Base-by-base conservation (phyloP, 2,113 vertebrate genomes). In the Dicerorhinus sumatrensis region DNA sequence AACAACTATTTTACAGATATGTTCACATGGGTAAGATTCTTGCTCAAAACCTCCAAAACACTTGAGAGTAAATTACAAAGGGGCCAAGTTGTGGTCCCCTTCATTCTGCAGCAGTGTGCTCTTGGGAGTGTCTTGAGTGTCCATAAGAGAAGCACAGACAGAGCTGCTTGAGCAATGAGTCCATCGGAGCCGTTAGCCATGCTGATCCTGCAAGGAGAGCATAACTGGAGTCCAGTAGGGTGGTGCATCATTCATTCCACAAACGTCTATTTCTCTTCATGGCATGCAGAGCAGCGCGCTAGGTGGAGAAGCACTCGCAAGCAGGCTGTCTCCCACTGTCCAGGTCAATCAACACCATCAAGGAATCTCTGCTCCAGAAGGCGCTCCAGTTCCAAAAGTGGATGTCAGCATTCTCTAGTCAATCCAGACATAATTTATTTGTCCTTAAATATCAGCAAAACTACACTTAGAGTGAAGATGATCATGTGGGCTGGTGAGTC, bases 391-490 rank as follows among this genome's bases (percentile, higher is more conserved):
- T 83, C 16, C 54, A 58, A 85, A 94, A 69, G 33, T 39, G 0
- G 54, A 27, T 75, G n/a, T 70, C 31, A 25, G 10, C 18, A 31
- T 62, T 58, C 27, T 92, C 65, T 92, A 62, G 31, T 88, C 29
- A 29, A 81, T 72, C 7, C 13, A 42, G 84, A 65, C n/a, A 10
- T 62, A 21, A 80, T 85, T 46, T 63, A 86, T 69, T 65, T 91
- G 76, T 87, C n/a, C 86, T 84, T 91, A 65, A 65, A 42, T 63
- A 65, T 65, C 21, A 51, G 31, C 80, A 88, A 75, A 97, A 58
- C 51, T 69, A 27, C 51, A 76, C 46, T 58, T 88, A 58, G 8
- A 94, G 33, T 51, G 36, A 42, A 58, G 88, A 36, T 63, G 42
- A 23, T 76, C n/a, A 75, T n/a, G 12, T n/a, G 29, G 13, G 70